Evolutionary conservation across 2,797 vertebrate genomes (phyloP), one percentile per base, ranked within the genome.

Genomic region (Aselliscus stoliczkanus): DNA sequence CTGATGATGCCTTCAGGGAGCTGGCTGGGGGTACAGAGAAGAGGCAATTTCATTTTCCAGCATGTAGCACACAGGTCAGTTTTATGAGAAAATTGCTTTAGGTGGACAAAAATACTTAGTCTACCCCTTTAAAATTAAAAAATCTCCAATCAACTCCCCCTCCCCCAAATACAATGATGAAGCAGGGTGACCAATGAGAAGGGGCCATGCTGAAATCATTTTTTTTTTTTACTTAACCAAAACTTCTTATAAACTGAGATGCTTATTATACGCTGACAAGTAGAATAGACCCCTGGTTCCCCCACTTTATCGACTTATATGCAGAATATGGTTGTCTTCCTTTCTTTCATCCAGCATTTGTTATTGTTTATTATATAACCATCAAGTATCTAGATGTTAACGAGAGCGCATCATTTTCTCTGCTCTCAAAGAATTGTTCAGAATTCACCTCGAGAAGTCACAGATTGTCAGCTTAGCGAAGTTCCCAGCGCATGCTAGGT

Each of bases 381-480:
- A 84, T 85, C 65, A 47, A 58, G 76, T 76, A 80, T n/a, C 67
- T 94, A 77, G 50, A 85, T 31, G 29, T 73, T 67, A 95, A 77
- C 42, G 27, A 93, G 23, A 83, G 10, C 37, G 89, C 4, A 81
- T 83, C 20, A 76, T 34, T 83, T 95, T 69, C 27, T 94, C 47
- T 75, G 60, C 27, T 29, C 42, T 90, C 34, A 60, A 83, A 89
- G 42, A 65, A 86, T 69, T 82, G 83, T 54, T 88, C 75, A 96
- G 42, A 87, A 83, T 76, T 85, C 50, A 69, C 39, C 34, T 83
- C 44, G 81, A 96, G 81, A 80, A 6, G 1, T 81, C 31, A 90
- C 44, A 79, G 58, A 93, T 95, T 81, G 93, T 27, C 65, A 88
- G 65, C 65, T 90, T 77, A 65, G 81, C 69, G 84, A 93, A 89